Evolutionary conservation across 2,113 vertebrate species (phyloP).

Genomic region (Coptodon bakossiorum): DNA sequence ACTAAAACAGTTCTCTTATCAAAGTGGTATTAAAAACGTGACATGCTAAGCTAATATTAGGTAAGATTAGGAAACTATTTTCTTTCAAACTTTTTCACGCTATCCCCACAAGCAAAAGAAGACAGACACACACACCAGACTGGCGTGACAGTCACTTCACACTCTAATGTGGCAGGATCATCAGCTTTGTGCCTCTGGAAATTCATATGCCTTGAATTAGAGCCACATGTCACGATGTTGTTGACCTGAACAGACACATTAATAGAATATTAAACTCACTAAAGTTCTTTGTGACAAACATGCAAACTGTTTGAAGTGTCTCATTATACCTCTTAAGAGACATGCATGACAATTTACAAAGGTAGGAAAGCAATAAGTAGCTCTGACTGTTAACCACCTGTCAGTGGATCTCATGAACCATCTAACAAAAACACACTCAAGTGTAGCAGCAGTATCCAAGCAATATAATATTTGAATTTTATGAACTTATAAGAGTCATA

Average conservation of each 20-base stretch:
- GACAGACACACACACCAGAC: conserved; percentile 13
- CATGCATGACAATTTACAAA: conserved; percentile 61
- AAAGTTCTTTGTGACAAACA: conserved; percentile 84
- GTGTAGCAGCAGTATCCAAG: not conserved
- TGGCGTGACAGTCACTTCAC: conserved; percentile 77
- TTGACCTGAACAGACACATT: conserved; percentile 81
- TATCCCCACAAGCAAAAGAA: not conserved
- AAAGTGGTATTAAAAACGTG: not conserved
- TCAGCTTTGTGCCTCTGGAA: conserved; percentile 86
- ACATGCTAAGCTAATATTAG: not conserved
- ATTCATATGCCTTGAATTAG: conserved; percentile 89
- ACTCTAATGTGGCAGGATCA: conserved; percentile 77
- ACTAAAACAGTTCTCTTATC: not conserved
- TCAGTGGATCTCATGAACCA: not conserved
- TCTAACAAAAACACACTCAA: not conserved
- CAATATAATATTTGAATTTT: not conserved
- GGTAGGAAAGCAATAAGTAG: not conserved
- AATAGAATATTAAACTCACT: conserved; percentile 81
- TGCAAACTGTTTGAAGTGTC: conserved; percentile 89
- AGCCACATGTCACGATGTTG: conserved; percentile 85
- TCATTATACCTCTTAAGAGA: conserved; percentile 82
- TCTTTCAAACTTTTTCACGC: not conserved
- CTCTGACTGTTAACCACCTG: not conserved
- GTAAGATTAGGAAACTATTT: not conserved
- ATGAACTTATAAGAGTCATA: not conserved